phyloP scores from a whole-genome alignment of 2,797 vertebrate species.

The Crypturellus tataupa region DNA sequence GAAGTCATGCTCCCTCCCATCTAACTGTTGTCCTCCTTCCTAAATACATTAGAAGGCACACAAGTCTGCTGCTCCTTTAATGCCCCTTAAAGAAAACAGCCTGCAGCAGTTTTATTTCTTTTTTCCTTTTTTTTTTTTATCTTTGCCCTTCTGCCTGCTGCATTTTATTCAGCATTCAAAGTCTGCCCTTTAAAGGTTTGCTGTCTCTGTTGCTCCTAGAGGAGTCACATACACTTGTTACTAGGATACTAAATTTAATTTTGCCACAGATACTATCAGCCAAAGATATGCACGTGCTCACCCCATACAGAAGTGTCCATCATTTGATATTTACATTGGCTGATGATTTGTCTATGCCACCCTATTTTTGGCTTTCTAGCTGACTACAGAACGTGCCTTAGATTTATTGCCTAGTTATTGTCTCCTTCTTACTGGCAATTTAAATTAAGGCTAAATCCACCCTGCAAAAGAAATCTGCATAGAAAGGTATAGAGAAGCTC shows the following conservation, averaged over 20 bases:
- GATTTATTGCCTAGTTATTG: not conserved
- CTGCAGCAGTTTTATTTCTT: not conserved
- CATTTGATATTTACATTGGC: not conserved
- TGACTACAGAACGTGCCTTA: not conserved
- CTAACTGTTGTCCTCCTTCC: not conserved
- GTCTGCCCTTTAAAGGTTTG: slow-evolving; percentile 49
- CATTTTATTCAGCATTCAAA: not conserved
- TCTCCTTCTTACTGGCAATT: not conserved
- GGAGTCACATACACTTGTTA: not conserved
- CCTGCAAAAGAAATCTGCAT: not conserved
- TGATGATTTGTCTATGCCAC: not conserved
- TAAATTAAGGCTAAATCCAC: not conserved
- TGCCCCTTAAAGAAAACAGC: not conserved
- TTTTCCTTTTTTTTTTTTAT: not conserved
- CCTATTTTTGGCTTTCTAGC: not conserved
- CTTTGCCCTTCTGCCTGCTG: not conserved
- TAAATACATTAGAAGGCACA: not conserved
- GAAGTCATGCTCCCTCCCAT: not conserved
- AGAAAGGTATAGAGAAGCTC: not conserved
- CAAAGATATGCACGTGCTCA: not conserved
- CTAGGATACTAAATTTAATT: slow-evolving; percentile 12
- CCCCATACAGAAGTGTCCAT: not conserved
- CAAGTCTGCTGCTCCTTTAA: not conserved
- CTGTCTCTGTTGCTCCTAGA: not conserved
- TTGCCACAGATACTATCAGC: not conserved